A percentile compares a stretch with the other conserved stretches of the same genome.
These are phyloP conservation scores for Serilophus lunatus DNA, from an alignment of 2,113 vertebrate genomes.

Conservation along the genomic window DNA sequence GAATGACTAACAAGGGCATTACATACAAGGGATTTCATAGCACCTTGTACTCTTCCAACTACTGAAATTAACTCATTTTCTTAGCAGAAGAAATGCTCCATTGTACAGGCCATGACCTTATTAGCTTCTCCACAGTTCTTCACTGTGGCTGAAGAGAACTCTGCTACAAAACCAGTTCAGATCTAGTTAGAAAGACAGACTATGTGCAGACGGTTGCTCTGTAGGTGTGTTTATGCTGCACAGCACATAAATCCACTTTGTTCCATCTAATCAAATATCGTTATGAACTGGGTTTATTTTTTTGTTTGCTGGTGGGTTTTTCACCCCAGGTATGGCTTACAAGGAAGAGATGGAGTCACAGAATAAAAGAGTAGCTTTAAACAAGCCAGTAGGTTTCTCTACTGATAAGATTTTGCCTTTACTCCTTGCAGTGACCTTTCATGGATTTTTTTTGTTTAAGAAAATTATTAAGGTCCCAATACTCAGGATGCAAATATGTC, in stretches of 20 bases:
- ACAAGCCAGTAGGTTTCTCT: background rate
- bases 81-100: background rate
- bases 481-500: background rate
- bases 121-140: background rate
- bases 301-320: background rate
- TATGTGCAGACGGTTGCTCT: background rate
- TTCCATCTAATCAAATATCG: background rate
- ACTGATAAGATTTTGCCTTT: background rate
- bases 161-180: background rate
- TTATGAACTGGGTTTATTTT: background rate
- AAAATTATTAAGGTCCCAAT: background rate
- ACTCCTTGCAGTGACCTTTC: background rate
- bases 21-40: background rate
- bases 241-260: background rate
- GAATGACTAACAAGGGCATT: background rate
- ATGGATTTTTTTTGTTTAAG: background rate
- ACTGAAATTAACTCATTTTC: background rate
- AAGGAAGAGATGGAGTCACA: background rate
- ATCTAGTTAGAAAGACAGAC: background rate
- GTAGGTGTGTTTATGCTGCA: background rate
- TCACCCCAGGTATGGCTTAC: background rate
- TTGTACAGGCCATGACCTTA: accelerated
- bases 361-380: background rate
- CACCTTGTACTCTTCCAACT: background rate
- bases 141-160: background rate